These are phyloP conservation scores for Pseudochirops corinnae DNA, from an alignment of 2,797 vertebrate species.

Conservation along the genomic window DNA sequence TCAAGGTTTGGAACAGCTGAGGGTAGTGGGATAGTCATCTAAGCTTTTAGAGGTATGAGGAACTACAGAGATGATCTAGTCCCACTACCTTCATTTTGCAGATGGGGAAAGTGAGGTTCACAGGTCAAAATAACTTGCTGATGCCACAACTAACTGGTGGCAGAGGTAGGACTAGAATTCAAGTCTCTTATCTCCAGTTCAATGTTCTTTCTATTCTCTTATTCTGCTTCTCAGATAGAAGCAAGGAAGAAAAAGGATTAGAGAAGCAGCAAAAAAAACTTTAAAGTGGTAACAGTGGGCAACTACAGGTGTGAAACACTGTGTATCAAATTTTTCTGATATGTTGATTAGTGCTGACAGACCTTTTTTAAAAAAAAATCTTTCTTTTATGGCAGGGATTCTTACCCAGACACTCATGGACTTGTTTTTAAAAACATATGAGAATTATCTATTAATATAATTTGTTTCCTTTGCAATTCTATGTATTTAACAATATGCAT, in stretches of 20 bases:
- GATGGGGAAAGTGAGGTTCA: neutral
- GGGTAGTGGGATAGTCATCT: neutral
- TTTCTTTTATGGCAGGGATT: too few species aligned
- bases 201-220: neutral
- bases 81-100: neutral
- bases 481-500: too few species aligned
- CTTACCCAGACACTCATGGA: too few species aligned
- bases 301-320: too few species aligned
- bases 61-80: neutral
- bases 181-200: neutral
- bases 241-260: neutral
- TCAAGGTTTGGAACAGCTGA: neutral
- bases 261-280: neutral
- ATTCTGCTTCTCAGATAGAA: neutral
- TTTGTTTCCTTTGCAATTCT: too few species aligned
- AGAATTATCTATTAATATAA: too few species aligned
- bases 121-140: neutral
- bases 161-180: neutral
- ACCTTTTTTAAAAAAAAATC: too few species aligned
- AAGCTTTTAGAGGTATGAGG: neutral
- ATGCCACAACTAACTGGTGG: neutral
- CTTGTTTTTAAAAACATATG: too few species aligned
- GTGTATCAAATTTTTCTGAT: too few species aligned
- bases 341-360: too few species aligned
- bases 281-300: neutral